phyloP scores from a whole-genome alignment of 2,113 vertebrate species.

The Romanogobio albipinnatus region DNA sequence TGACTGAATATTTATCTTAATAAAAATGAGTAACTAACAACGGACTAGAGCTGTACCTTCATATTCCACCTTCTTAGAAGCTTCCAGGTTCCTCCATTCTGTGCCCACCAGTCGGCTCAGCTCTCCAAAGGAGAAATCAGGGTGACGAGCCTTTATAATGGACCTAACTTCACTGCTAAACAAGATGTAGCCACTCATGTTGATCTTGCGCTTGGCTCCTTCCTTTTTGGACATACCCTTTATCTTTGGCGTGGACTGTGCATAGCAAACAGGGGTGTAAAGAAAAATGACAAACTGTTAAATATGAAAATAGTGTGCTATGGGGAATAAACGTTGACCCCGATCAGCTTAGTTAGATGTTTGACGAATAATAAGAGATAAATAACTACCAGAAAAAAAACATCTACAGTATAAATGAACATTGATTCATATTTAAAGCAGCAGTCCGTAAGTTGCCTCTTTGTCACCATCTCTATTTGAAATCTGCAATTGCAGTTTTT shows the following conservation, averaged over 20 bases:
- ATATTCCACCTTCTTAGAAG: constrained; percentile 94
- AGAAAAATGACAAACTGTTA: background rate
- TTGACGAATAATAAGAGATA: background rate
- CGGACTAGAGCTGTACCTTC: constrained; percentile 80
- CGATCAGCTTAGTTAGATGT: background rate
- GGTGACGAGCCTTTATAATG: constrained; percentile 96
- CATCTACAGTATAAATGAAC: background rate
- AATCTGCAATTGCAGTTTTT: no score
- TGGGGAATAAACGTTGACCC: background rate
- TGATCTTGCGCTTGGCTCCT: constrained; percentile 97
- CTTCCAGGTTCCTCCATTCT: constrained; percentile 97
- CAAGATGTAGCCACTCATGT: constrained; percentile 99
- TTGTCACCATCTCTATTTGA: no score
- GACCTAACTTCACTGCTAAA: constrained; percentile 99
- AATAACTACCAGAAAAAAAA: background rate
- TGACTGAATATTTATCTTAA: background rate
- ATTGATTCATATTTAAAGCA: background rate
- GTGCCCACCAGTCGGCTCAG: constrained; percentile 97
- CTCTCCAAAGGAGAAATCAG: constrained; percentile 97
- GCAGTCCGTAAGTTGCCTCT: no score
- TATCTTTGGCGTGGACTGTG: constrained; percentile 92
- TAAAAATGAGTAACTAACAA: background rate
- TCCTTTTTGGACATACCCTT: constrained; percentile 96
- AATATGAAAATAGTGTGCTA: background rate
- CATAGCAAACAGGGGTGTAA: background rate